phyloP scores from a whole-genome alignment of 2,797 vertebrate genomes.

The Danio kyathit region DNA sequence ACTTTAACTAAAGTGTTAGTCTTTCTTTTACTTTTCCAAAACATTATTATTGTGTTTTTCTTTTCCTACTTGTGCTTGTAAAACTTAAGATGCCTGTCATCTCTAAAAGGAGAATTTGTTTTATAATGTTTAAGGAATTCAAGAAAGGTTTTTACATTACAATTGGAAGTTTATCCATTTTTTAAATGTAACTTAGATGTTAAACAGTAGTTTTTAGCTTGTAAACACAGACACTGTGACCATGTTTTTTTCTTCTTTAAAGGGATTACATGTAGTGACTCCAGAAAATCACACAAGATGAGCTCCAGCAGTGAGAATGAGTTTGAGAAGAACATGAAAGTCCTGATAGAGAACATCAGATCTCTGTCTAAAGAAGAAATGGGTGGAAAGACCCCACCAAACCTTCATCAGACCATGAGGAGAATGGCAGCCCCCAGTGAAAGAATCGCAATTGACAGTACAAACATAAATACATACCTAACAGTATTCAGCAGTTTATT shows the following conservation, averaged over 20 bases:
- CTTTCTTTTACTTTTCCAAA: not conserved
- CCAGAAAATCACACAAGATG: slow-evolving; percentile 18
- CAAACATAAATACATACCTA: slow-evolving; percentile 65
- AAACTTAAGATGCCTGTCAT: not conserved
- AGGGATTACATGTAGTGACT: slow-evolving; percentile 51
- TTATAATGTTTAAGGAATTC: not conserved
- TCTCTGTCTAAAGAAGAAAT: slow-evolving; percentile 58
- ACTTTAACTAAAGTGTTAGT: not conserved
- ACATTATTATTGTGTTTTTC: not conserved
- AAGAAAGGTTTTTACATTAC: not conserved
- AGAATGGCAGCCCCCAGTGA: slow-evolving; percentile 9
- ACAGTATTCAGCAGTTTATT: slow-evolving; percentile 64
- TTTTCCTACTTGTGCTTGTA: not conserved
- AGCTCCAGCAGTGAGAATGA: slow-evolving; percentile 24
- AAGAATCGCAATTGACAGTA: slow-evolving; percentile 9
- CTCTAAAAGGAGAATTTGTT: not conserved
- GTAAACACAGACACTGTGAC: not conserved
- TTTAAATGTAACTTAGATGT: no score
- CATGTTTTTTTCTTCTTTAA: not conserved
- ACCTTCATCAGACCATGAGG: slow-evolving; percentile 5
- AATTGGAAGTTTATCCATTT: not conserved
- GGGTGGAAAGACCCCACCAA: not conserved
- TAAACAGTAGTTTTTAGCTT: not conserved
- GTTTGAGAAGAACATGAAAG: slow-evolving; percentile 67
- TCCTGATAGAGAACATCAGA: slow-evolving; percentile 67